Evolutionary conservation across 2,888 invertebrate genomes (phyloP), one percentile per base, ranked within the genome.

Genomic region (Caenorhabditis sp.): DNA sequence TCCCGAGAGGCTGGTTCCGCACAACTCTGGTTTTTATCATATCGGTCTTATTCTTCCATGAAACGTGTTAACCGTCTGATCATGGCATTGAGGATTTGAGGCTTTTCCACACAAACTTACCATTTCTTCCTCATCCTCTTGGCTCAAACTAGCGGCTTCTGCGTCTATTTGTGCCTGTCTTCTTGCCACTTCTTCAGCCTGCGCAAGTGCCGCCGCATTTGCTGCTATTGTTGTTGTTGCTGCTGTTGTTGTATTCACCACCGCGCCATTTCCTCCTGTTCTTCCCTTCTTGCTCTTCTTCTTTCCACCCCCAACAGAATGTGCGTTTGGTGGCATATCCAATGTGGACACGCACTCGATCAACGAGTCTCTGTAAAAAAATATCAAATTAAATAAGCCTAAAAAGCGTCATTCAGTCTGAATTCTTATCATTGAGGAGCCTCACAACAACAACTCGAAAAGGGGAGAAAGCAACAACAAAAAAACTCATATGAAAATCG

Each of bases 301-400:
- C 53, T 70, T 72, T 56, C 69, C 59, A 38, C 63, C 61, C 1
- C 70, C 64, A 50, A 25, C 64, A 31, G 65, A 67, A 36, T 72
- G 25, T 56, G 70, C 70, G 64, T 74, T 75, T 60, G 78, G 78
- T 59, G 78, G 75, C 78, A 78, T 78, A 49, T 56, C 72, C 56
- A 25, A 58, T 56, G 58, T 64, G 43, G 54, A 67, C 61, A 49
- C 60, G 62, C 61, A 63, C 63, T 54, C 31, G 31, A 26, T 21
- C 5, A 56, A 26, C 56, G 56, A 26, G 56, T 17, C 26, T 23
- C 14, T 23, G 10, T 5, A 53, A 53, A 23, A 53, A 53, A 7
- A 21, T 7, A 53, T 7, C 8, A 23, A 3, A 23, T 7, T 20
- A 10, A 20, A 50, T 5, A 50, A n/a, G 17, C 4, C 7, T 5